Evolutionary conservation across 2,113 vertebrate genomes (phyloP), one percentile per base, ranked within the genome.

Genomic region (Alligator mississippiensis): DNA sequence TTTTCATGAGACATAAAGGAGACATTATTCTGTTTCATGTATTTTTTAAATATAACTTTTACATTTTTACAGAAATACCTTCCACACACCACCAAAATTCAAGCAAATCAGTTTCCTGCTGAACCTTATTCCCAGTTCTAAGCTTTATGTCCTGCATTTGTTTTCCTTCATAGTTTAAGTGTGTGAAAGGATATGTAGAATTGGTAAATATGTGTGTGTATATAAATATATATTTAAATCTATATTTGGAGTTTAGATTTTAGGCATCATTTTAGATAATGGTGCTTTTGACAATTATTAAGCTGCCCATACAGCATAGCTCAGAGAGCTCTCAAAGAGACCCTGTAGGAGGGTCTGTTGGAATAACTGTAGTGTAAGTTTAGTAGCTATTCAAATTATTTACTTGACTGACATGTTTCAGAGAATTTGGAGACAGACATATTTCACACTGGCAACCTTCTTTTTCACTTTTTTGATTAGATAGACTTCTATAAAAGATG

Each of bases 101-200:
- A 62, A 93, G 64, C 96, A 92, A 85, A 94, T 72, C 57, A 88
- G 93, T 97, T 97, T 97, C 97, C 97, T 97, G 96, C 96, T 98
- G 97, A 97, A 97, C 95, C 86, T 84, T 90, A 95, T 97, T 98
- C 97, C 97, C 95, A 97, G 75, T 88, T 92, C 85, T 68, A 91
- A 93, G 94, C 93, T 57, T 80, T 89, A 5, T 83, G 77, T 88
- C 85, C 92, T 82, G 1, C 85, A 72, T 84, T 86, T 88, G 78
- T 89, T 91, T 81, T 80, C 92, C 66, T 92, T 93, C 62, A 92
- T 77, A 80, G 66, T 27, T 54, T n/a, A 9, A 87, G 21, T 47
- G 38, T 77, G 84, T 34, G 94, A 91, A 63, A 89, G 95, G 25
- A 85, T n/a, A 0, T 0, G 24, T 94, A 93, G 84, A 89, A 89